Evolutionary conservation across 2,113 vertebrate species (phyloP), one percentile per base, ranked within the genome.

Genomic region (Bufo bufo): DNA sequence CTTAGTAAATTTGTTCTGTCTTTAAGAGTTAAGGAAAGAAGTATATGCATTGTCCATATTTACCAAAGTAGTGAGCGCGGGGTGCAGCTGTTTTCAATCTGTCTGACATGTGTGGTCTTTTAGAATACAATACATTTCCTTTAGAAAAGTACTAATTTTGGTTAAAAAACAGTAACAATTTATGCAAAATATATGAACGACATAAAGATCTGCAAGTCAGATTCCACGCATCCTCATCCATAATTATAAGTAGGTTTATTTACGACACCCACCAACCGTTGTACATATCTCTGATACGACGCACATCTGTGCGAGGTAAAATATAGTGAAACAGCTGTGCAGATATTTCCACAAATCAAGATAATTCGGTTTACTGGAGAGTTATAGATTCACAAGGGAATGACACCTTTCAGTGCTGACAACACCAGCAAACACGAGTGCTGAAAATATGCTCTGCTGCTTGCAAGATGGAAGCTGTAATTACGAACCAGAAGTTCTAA

Each of bases 241-340:
- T 87, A 80, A 87, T 78, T 79, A 52, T 69, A 78, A 80, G 79
- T 45, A 16, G 52, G 59, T 79, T 78, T 86, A 86, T 87, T 50
- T 66, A 87, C 43, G 33, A 71, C 59, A 80, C 45, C 77, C 85
- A 87, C 23, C 61, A 56, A 63, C 75, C 23, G 58, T 80, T 87
- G 77, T 80, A 80, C 69, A 80, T 80, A 65, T 87, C 61, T 54
- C 85, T 33, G 45, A 63, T 69, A 80, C 63, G 58, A 23, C 61
- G n/a, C 77, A 69, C 77, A 87, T 87, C 75, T 80, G 77, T 56
- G 75, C 80, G 61, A 87, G 61, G 77, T 87, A 49, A 87, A 56
- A 77, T 77, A 80, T 47, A 87, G 61, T 12, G 85, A 79, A 87
- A 80, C 85, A 87, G 85, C 85, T 87, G 85, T 80, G 77, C 61